These are phyloP conservation scores for Lumbricus terrestris DNA, from an alignment of 2,888 invertebrate genomes.

Conservation along the genomic window DNA sequence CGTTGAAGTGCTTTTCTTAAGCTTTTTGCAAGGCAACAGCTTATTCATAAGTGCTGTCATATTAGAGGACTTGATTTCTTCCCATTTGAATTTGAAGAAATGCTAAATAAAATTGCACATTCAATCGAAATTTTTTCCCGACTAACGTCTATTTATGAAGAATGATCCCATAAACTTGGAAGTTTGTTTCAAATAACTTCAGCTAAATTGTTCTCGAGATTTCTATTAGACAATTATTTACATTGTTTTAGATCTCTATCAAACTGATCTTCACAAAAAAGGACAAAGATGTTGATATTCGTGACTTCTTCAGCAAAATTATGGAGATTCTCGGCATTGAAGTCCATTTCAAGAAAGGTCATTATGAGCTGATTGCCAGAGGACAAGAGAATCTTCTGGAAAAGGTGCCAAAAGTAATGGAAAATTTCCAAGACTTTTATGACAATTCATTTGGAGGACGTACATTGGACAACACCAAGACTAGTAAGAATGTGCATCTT, in stretches of 20 bases:
- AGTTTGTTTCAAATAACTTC: too few relatives aligned
- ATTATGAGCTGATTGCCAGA: neutral
- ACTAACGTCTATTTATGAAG: too few relatives aligned
- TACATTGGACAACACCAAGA: neutral
- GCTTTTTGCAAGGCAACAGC: too few relatives aligned
- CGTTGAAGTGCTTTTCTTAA: too few relatives aligned
- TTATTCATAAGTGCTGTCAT: too few relatives aligned
- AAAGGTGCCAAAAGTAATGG: neutral
- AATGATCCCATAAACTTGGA: too few relatives aligned
- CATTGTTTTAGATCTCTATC: neutral
- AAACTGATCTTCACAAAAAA: neutral
- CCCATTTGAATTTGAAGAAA: neutral
- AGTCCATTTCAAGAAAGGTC: neutral
- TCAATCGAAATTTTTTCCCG: too few relatives aligned
- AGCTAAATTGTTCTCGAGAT: too few relatives aligned
- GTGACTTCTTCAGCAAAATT: neutral
- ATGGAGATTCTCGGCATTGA: neutral
- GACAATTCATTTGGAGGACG: neutral
- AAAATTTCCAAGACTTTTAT: neutral
- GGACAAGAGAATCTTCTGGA: neutral
- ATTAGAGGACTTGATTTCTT: neutral
- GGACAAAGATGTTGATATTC: neutral
- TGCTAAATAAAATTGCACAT: neutral
- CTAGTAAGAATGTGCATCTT: neutral
- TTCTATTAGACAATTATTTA: too few relatives aligned